phyloP scores from a whole-genome alignment of 1,140 invertebrate species.

The Panagrolaimus sp. region DNA sequence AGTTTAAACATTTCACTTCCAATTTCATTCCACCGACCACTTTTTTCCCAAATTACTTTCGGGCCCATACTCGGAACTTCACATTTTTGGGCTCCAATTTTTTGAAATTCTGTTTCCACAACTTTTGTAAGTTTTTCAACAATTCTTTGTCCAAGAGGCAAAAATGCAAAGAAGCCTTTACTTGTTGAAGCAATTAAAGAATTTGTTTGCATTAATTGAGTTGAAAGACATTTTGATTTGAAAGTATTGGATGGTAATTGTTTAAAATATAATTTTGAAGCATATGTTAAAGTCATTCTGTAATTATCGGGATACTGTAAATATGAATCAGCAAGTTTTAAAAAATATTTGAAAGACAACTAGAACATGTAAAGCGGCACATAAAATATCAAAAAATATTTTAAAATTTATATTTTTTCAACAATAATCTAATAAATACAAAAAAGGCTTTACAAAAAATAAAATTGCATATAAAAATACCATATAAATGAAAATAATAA shows the following conservation, averaged over 20 bases:
- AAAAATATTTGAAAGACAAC: no score
- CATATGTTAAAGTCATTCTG: constrained; percentile 10
- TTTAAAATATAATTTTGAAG: background rate
- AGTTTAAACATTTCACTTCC: constrained; percentile 34
- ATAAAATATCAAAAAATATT: no score
- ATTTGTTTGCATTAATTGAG: background rate
- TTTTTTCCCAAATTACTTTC: constrained; percentile 30
- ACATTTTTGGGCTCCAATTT: constrained; percentile 39
- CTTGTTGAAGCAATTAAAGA: constrained; percentile 17
- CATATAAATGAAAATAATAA: no score
- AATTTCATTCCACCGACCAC: constrained; percentile 36
- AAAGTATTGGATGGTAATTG: background rate
- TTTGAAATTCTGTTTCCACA: constrained; percentile 32
- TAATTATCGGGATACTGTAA: background rate
- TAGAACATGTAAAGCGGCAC: no score
- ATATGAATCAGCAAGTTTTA: no score
- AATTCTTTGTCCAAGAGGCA: constrained; percentile 40
- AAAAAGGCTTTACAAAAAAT: no score
- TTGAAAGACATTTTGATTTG: background rate
- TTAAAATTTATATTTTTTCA: no score
- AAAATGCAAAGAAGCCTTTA: constrained; percentile 34
- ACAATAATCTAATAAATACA: no score
- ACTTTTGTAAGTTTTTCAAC: constrained; percentile 36
- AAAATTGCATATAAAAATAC: no score
- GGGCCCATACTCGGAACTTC: constrained; percentile 27